phyloP scores from a whole-genome alignment of 2,113 vertebrate species.

The Mixornis gularis region DNA sequence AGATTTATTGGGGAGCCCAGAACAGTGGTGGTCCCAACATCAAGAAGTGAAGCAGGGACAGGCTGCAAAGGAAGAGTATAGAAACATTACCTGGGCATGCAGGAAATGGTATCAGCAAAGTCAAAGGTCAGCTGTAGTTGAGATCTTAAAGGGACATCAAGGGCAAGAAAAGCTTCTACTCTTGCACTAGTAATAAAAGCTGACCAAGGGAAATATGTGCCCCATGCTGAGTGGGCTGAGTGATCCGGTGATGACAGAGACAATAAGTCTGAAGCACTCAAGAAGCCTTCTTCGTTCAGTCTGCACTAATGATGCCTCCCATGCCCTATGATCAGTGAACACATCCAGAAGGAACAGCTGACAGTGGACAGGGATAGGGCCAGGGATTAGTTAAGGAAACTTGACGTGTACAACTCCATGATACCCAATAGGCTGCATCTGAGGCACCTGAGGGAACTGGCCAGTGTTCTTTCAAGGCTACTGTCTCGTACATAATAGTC shows the following conservation, averaged over 20 bases:
- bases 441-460: not conserved
- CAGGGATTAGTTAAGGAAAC: not conserved
- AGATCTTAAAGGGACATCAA: not conserved
- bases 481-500: not conserved
- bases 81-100: not conserved
- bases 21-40: not conserved
- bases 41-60: not conserved
- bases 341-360: not conserved
- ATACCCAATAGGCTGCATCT: not conserved
- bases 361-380: not conserved
- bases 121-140: not conserved
- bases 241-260: not conserved
- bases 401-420: accelerated
- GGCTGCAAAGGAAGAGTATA: not conserved
- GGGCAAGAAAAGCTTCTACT: not conserved
- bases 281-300: not conserved
- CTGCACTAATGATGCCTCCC: not conserved
- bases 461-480: not conserved
- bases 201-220: not conserved
- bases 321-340: not conserved
- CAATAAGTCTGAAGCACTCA: not conserved
- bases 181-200: not conserved
- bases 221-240: not conserved
- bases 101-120: not conserved
- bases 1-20: not conserved